phyloP scores from a whole-genome alignment of 2,888 invertebrate genomes.

The Cephus pygmeus region DNA sequence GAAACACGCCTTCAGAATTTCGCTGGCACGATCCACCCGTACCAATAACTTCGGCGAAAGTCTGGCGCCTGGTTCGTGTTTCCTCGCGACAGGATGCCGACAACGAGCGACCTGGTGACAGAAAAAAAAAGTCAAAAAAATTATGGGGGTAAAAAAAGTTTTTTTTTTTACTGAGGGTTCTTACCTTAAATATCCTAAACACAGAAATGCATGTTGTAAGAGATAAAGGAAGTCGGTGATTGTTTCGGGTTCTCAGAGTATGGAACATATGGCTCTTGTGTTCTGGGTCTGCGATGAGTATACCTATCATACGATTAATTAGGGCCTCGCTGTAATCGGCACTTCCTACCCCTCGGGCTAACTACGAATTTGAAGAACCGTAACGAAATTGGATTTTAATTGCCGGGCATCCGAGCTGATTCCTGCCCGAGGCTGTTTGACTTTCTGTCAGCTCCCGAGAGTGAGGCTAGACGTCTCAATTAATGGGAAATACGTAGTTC shows the following conservation, averaged over 20 bases:
- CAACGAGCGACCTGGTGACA: neutral
- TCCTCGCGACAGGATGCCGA: neutral
- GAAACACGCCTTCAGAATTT: constrained; percentile 16
- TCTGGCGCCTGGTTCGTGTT: neutral
- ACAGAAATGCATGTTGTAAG: neutral
- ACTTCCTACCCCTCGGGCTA: neutral
- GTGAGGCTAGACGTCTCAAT: neutral
- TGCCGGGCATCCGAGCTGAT: neutral
- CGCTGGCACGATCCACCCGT: neutral
- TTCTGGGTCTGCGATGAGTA: neutral
- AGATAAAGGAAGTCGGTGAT: neutral
- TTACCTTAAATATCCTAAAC: neutral
- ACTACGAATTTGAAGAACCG: neutral
- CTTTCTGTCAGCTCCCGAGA: neutral
- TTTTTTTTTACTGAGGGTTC: neutral
- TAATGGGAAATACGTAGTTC: neutral
- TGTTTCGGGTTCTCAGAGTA: neutral
- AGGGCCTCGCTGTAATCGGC: neutral
- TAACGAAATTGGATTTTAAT: neutral
- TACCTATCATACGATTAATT: neutral
- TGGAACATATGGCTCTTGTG: neutral
- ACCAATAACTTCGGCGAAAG: neutral
- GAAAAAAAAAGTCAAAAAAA: neutral
- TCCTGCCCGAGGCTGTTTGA: neutral
- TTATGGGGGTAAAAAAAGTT: neutral